Conservation (phyloP, 2,797 vertebrate genomes). For the Catharus ustulatus region DNA sequence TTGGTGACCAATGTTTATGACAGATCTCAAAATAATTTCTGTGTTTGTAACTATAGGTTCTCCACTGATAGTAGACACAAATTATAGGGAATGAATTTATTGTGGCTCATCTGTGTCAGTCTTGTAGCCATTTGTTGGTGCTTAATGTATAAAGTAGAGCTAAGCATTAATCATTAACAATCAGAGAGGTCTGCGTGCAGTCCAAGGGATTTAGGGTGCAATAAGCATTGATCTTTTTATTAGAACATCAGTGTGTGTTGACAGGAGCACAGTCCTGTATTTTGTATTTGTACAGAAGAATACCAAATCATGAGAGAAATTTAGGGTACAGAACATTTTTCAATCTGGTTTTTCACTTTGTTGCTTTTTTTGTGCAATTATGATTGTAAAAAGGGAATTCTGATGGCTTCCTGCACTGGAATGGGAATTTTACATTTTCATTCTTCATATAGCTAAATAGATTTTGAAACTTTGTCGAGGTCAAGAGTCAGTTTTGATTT, state of each 20-base stretch:
- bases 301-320: background rate
- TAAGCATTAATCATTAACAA: background rate
- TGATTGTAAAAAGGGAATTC: background rate
- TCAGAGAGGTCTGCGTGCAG: fast-evolving
- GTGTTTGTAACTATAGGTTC: constrained; percentile 20
- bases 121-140: constrained; percentile 11
- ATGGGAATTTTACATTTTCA: background rate
- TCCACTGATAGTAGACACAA: constrained; percentile 3
- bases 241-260: background rate
- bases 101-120: constrained; percentile 30
- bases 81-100: constrained; percentile 34
- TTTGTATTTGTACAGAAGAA: background rate
- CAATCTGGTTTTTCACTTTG: background rate
- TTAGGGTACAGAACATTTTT: background rate
- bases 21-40: constrained; percentile 22
- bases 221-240: background rate
- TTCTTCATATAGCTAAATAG: background rate
- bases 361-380: background rate
- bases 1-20: constrained; percentile 20
- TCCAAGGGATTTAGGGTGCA: background rate
- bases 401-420: background rate
- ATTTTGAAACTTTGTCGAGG: background rate
- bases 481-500: background rate
- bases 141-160: background rate
- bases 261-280: background rate